Base-by-base conservation (phyloP, 2,113 vertebrate genomes). In the Prochilodus magdalenae region DNA sequence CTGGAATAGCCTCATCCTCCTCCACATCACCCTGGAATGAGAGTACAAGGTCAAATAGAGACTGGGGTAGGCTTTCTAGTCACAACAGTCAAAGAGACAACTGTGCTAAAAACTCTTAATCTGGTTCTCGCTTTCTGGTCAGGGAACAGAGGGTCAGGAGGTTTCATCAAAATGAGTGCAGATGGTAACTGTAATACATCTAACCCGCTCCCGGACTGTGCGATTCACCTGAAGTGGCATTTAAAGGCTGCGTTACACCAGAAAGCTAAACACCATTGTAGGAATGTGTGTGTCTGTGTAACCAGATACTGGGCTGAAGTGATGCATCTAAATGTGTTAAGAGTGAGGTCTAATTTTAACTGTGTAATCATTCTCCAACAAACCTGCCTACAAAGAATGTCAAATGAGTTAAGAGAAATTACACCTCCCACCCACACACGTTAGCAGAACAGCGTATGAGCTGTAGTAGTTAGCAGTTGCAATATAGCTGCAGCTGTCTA, bases 11-110 rank as follows among this genome's bases (percentile, higher is more conserved):
- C 80, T 87, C 86, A 0, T 87, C 83, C 24, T 79, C 53, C 60
- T 85, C 86, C 65, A 87, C 96, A 0, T 98, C 97, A 0, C 97
- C 97, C 97, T 98, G 88, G 3, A 55, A 26, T 6, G n/a, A 20
- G 67, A 51, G 53, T 20, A 55, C 49, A 67, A 73, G 5, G 49
- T 73, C 49, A 77, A 36, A 33, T 0, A 14, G 36, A 66, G 10
- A 36, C 1, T 7, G 26, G 2, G 14, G 24, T 16, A 7, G 14
- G 0, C 5, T 29, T 27, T 51, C 16, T 29, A n/a, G 16, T 65
- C 47, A 57, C 72, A 26, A 47, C 14, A 69, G 22, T 14, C 27
- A 71, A 26, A 18, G 29, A 10, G 60, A 63, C 36, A 26, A 4
- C 11, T 22, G 57, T 33, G 26, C 20, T 29, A 8, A 69, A 30